These are phyloP conservation scores for Rhinoraja longicauda DNA, from an alignment of 2,797 vertebrate genomes.

Conservation along the genomic window DNA sequence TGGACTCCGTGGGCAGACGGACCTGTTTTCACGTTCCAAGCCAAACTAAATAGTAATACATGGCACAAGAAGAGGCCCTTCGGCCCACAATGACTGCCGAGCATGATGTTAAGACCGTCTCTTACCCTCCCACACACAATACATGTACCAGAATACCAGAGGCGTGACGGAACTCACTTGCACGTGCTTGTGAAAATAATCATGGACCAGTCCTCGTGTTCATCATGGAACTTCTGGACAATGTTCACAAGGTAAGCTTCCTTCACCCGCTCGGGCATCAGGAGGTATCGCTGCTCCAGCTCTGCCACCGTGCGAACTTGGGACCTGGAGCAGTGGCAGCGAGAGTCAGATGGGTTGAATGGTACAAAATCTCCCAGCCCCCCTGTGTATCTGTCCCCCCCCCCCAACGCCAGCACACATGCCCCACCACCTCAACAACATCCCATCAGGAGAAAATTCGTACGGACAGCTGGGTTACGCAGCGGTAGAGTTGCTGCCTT, in stretches of 20 bases:
- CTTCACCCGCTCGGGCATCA: slow-evolving; percentile 86
- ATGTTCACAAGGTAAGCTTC: slow-evolving; percentile 87
- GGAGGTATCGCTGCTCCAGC: slow-evolving; percentile 82
- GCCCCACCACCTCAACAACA: background rate
- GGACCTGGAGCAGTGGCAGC: background rate
- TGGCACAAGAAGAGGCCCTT: too few relatives aligned
- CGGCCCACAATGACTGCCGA: too few relatives aligned
- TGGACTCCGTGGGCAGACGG: too few relatives aligned
- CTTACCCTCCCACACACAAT: background rate
- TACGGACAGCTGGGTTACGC: too few relatives aligned
- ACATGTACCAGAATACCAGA: background rate
- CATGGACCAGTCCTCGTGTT: slow-evolving; percentile 83
- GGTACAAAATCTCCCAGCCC: too few relatives aligned
- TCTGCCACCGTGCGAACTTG: slow-evolving; percentile 82
- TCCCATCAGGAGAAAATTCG: background rate
- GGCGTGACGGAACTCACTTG: slow-evolving; percentile 71
- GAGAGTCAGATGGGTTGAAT: background rate
- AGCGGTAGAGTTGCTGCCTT: too few relatives aligned
- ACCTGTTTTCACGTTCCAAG: too few relatives aligned
- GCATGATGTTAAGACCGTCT: too few relatives aligned
- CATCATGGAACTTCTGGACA: slow-evolving; percentile 80
- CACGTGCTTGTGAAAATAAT: slow-evolving; percentile 94
- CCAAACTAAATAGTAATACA: too few relatives aligned
- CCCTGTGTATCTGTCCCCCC: too few relatives aligned
- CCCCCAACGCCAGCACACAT: background rate